Evolutionary conservation across 2,888 invertebrate species (phyloP).

Genomic region (Drosophila mettleri): DNA sequence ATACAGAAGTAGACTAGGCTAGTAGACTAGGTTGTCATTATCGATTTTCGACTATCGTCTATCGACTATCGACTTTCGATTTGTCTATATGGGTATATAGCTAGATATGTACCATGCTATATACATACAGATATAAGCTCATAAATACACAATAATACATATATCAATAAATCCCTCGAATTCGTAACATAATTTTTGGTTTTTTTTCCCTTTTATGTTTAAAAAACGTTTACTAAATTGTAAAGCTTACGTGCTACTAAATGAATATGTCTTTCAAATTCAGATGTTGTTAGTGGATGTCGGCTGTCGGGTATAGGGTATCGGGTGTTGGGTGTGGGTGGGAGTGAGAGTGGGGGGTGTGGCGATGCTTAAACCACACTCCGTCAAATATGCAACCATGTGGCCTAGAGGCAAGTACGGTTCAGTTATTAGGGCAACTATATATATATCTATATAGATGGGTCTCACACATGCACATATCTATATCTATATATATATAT

Average conservation of each 20-base stretch:
- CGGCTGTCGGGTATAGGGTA: too few relatives aligned
- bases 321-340: slow-evolving; percentile 18
- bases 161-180: slow-evolving; percentile 38
- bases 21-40: slow-evolving; percentile 4
- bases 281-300: slow-evolving; percentile 15
- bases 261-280: slow-evolving; percentile 75
- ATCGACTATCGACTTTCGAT: not conserved
- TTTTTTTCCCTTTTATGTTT: slow-evolving; percentile 13
- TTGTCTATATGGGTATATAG: slow-evolving; percentile 45
- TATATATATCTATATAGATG: slow-evolving; percentile 22
- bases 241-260: slow-evolving; percentile 56
- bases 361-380: too few relatives aligned
- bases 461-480: not conserved
- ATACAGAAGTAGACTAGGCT: slow-evolving; percentile 41
- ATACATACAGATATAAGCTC: slow-evolving; percentile 69
- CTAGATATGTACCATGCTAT: slow-evolving; percentile 58
- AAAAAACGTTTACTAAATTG: slow-evolving; percentile 54
- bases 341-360: slow-evolving; percentile 37
- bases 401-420: slow-evolving; percentile 70
- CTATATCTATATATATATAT: not conserved
- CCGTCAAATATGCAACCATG: slow-evolving; percentile 74
- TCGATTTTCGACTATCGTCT: not conserved
- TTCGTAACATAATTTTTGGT: slow-evolving; percentile 48
- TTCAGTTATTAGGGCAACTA: slow-evolving; percentile 40
- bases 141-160: slow-evolving; percentile 73